These are phyloP conservation scores for Oncorhynchus tshawytscha DNA, from an alignment of 2,113 vertebrate genomes.

Conservation along the genomic window DNA sequence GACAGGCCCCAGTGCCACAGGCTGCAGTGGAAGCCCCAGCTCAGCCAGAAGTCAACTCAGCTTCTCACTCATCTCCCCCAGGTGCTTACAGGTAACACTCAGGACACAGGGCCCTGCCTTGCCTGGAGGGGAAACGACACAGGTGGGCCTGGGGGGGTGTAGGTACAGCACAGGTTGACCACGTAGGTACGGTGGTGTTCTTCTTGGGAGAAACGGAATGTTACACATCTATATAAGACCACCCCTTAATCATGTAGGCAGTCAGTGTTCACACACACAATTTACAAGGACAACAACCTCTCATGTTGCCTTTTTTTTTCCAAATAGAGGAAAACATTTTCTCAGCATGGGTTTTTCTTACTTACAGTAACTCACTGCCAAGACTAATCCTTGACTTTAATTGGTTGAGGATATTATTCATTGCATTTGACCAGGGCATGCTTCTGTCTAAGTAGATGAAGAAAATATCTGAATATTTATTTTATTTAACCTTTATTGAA, in stretches of 20 bases:
- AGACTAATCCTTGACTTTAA: slow-evolving; percentile 8
- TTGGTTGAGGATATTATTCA: slow-evolving; percentile 16
- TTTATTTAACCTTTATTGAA: too few relatives aligned
- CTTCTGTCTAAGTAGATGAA: slow-evolving; percentile 22
- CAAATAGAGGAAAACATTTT: neutral
- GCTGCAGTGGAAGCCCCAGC: neutral
- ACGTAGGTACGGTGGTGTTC: slow-evolving; percentile 15
- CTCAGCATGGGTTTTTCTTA: neutral
- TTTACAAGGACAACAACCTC: neutral
- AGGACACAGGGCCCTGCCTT: slow-evolving; percentile 36
- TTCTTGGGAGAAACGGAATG: slow-evolving; percentile 54
- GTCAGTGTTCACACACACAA: neutral
- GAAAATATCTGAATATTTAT: slow-evolving; percentile 38
- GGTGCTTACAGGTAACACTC: slow-evolving; percentile 51
- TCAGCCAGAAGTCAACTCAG: neutral
- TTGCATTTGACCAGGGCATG: neutral
- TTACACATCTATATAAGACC: slow-evolving; percentile 30
- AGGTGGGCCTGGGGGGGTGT: slow-evolving; percentile 48
- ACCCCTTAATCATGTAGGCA: neutral
- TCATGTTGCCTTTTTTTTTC: neutral
- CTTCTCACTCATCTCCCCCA: slow-evolving; percentile 26
- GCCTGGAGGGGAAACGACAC: slow-evolving; percentile 38
- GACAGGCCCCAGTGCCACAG: slow-evolving; percentile 39
- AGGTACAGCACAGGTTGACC: slow-evolving; percentile 12
- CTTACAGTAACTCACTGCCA: slow-evolving; percentile 3